phyloP scores from a whole-genome alignment of 1,140 invertebrate species.

The Cherax quadricarinatus region DNA sequence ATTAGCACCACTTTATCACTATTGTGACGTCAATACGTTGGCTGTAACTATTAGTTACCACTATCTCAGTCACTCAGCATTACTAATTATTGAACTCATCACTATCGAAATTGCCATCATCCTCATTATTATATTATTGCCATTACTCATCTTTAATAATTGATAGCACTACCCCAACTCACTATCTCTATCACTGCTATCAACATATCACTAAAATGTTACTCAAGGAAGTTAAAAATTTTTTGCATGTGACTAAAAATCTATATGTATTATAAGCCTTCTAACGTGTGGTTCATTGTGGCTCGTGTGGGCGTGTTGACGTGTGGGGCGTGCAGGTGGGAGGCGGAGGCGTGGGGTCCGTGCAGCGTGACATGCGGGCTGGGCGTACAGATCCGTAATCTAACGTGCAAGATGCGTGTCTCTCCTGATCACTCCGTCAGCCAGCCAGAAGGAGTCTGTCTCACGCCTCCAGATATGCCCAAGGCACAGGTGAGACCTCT shows the following conservation, averaged over 20 bases:
- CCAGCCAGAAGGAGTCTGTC: slow-evolving; percentile 75
- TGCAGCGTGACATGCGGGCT: slow-evolving; percentile 84
- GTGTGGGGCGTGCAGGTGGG: slow-evolving; percentile 36
- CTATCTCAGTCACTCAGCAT: not conserved
- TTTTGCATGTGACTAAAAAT: too few relatives aligned
- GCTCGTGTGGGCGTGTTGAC: not conserved
- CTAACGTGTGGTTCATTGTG: too few relatives aligned
- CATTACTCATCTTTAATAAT: not conserved
- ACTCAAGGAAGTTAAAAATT: too few relatives aligned
- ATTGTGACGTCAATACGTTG: not conserved
- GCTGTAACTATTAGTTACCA: not conserved
- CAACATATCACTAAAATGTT: not conserved
- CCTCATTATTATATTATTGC: not conserved
- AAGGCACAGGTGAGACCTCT: slow-evolving; percentile 25
- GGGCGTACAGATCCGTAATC: slow-evolving; percentile 58
- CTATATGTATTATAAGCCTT: too few relatives aligned
- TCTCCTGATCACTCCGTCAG: slow-evolving; percentile 75
- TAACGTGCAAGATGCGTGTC: slow-evolving; percentile 46
- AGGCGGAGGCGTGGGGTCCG: slow-evolving; percentile 78
- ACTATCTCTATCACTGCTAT: not conserved
- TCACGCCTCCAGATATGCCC: slow-evolving; percentile 32
- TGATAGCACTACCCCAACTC: not conserved
- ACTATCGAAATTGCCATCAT: not conserved
- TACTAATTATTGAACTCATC: not conserved
- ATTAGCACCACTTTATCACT: not conserved